phyloP scores from a whole-genome alignment of 2,888 invertebrate genomes.

The Heteromurus nitidus region DNA sequence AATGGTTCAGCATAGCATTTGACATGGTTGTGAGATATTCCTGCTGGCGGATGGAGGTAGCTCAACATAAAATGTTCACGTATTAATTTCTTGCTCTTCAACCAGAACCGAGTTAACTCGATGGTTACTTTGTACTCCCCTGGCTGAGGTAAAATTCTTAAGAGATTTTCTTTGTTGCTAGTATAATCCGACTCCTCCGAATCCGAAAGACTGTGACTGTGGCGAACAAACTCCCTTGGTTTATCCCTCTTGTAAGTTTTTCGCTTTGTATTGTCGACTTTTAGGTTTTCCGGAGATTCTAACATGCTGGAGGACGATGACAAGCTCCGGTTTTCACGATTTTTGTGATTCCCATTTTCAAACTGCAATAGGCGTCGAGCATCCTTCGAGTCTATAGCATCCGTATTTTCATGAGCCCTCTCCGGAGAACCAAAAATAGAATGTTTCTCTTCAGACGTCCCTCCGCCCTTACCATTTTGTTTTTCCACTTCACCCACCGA shows the following conservation, averaged over 20 bases:
- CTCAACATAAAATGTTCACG: slow-evolving; percentile 36
- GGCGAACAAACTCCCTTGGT: background rate
- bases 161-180: slow-evolving; percentile 50
- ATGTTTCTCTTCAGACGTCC: background rate
- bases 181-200: slow-evolving; percentile 37
- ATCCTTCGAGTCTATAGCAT: slow-evolving; percentile 1
- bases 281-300: background rate
- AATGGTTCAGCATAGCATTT: slow-evolving; percentile 10
- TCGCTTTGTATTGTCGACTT: background rate
- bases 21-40: slow-evolving; percentile 33
- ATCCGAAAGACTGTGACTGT: background rate
- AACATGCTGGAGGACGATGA: background rate
- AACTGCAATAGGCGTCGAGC: slow-evolving; percentile 38
- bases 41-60: slow-evolving; percentile 54
- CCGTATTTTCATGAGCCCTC: background rate
- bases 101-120: slow-evolving; percentile 29
- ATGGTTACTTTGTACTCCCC: slow-evolving; percentile 57
- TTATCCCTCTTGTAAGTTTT: background rate
- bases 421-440: no score
- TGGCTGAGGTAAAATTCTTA: slow-evolving; percentile 34
- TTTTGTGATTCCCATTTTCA: slow-evolving; percentile 13
- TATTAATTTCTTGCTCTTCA: slow-evolving; percentile 27
- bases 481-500: no score
- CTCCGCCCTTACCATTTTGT: background rate
- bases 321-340: background rate